Conservation (phyloP, 2,113 vertebrate genomes). For the Jacana jacana region DNA sequence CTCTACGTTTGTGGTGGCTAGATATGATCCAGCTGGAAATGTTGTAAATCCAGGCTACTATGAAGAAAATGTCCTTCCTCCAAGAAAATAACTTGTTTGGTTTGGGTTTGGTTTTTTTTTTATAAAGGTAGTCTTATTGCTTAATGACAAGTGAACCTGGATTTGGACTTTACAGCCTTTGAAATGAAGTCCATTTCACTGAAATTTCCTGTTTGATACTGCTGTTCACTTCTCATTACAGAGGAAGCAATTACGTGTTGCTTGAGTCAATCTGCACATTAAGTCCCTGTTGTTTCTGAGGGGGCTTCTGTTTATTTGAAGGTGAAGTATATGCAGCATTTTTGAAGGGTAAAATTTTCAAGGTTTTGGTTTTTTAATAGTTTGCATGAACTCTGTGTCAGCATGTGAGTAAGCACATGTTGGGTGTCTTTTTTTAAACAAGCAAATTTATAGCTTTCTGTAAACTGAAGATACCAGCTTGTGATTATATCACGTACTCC, state of each 20-base stretch:
- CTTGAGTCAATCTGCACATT: background rate
- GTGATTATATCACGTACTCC: background rate
- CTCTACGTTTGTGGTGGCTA: conserved; percentile 94
- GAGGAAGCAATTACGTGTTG: background rate
- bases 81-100: conserved; percentile 73
- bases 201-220: background rate
- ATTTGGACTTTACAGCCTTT: background rate
- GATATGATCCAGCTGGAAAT: conserved; percentile 95
- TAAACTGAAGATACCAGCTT: conserved; percentile 13
- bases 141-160: conserved; percentile 3
- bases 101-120: background rate
- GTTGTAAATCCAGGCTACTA: conserved; percentile 94
- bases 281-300: background rate
- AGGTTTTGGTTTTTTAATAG: background rate
- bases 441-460: background rate
- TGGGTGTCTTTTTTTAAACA: background rate
- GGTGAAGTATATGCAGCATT: background rate
- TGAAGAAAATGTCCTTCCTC: conserved; percentile 91
- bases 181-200: background rate
- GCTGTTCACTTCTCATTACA: background rate
- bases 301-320: background rate
- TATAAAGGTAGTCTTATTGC: background rate
- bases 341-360: background rate
- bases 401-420: conserved; percentile 34
- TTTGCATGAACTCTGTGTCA: conserved; percentile 22